phyloP scores from a whole-genome alignment of 2,113 vertebrate genomes.

The Menidia beryllina region DNA sequence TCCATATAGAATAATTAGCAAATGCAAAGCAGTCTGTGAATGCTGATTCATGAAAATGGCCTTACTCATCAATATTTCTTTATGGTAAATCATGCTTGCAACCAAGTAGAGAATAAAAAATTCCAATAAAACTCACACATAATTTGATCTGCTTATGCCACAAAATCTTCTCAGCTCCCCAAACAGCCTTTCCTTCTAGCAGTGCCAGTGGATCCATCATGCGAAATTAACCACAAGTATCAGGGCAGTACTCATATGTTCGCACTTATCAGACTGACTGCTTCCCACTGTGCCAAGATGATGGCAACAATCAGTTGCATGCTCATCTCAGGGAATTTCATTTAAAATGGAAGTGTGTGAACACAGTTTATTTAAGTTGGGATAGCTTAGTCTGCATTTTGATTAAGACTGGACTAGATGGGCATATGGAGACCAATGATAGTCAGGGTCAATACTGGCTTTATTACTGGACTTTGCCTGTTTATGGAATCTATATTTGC shows the following conservation, averaged over 20 bases:
- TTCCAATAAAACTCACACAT: no score
- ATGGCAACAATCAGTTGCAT: not conserved
- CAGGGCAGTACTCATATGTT: not conserved
- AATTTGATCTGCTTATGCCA: no score
- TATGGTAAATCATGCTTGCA: not conserved
- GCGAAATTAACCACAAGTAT: not conserved
- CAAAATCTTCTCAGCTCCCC: not conserved
- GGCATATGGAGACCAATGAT: not conserved
- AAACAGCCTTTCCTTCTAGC: not conserved
- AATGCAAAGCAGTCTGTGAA: no score
- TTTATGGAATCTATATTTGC: not conserved
- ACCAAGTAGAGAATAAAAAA: not conserved
- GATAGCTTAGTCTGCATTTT: not conserved
- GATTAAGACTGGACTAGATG: not conserved
- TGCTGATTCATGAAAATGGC: not conserved
- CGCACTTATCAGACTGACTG: not conserved
- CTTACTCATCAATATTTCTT: not conserved
- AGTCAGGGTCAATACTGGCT: not conserved
- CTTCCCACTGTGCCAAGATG: not conserved
- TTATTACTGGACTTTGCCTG: not conserved
- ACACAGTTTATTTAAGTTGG: not conserved
- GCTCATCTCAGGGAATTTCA: not conserved
- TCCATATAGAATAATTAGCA: no score
- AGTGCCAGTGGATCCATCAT: not conserved
- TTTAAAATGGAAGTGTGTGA: not conserved